Evolutionary conservation across 2,888 invertebrate genomes (phyloP).

Genomic region (Pachycephus smyrnensis): DNA sequence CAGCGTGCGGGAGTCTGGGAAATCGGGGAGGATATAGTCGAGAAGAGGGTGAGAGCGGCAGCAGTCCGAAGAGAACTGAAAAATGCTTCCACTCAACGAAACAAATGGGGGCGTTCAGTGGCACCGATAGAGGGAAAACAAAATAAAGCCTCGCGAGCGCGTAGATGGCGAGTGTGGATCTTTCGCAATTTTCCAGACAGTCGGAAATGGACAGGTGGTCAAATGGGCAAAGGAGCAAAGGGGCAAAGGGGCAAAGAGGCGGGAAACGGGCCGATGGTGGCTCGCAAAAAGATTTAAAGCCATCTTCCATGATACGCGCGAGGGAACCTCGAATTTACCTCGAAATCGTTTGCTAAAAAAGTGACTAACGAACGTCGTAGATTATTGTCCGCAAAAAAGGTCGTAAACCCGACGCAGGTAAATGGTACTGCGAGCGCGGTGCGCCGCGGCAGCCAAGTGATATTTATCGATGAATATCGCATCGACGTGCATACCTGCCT

Average conservation of each 20-base stretch:
- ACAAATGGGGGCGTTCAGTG: constrained; percentile 54
- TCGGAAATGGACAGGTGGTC: not conserved
- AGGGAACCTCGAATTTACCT: too few relatives aligned
- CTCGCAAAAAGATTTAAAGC: not conserved
- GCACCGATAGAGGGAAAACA: constrained; percentile 47
- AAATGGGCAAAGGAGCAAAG: too few relatives aligned
- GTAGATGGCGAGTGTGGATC: not conserved
- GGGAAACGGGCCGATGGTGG: constrained; percentile 15
- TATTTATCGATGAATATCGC: too few relatives aligned
- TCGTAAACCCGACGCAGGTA: too few relatives aligned
- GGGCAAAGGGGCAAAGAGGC: not conserved
- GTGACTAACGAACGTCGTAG: too few relatives aligned
- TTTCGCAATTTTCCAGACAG: constrained; percentile 2
- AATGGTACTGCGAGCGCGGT: too few relatives aligned
- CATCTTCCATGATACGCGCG: too few relatives aligned
- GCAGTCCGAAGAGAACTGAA: constrained; percentile 45
- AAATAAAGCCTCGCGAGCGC: constrained; percentile 35
- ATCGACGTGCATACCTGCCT: constrained; percentile 6
- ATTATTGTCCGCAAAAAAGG: too few relatives aligned
- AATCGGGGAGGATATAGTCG: too few relatives aligned
- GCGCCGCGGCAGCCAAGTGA: too few relatives aligned
- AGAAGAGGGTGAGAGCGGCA: constrained; percentile 22
- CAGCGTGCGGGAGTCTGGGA: not conserved
- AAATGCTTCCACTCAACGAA: constrained; percentile 57
- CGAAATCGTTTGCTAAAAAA: too few relatives aligned